phyloP scores from a whole-genome alignment of 1,140 invertebrate species.

The Dendrolimus kikuchii region DNA sequence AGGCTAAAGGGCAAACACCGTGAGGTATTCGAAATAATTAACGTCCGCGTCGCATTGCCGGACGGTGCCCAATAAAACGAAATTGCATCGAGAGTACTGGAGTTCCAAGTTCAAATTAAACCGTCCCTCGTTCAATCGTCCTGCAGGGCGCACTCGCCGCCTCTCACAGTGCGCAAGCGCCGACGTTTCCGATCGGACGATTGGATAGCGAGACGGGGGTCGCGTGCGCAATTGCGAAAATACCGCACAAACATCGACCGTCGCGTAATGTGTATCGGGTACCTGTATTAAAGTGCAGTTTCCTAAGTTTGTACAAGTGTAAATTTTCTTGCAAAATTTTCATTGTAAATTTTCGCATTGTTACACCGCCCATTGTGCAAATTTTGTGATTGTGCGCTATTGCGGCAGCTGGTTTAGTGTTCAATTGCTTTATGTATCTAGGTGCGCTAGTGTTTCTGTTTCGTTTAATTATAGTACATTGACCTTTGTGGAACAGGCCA shows the following conservation, averaged over 20 bases:
- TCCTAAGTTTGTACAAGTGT: background rate
- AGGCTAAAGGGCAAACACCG: slow-evolving; percentile 31
- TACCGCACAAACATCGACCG: slow-evolving; percentile 23
- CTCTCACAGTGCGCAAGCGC: slow-evolving; percentile 44
- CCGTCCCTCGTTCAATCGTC: slow-evolving; percentile 26
- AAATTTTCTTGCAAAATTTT: no score
- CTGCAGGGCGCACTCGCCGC: slow-evolving; percentile 30
- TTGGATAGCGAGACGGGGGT: slow-evolving; percentile 22
- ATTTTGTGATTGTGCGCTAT: slow-evolving; percentile 23
- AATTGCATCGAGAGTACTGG: slow-evolving; percentile 32
- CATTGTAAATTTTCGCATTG: background rate
- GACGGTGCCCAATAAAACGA: slow-evolving; percentile 33
- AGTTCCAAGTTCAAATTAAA: slow-evolving; percentile 45
- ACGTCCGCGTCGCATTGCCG: slow-evolving; percentile 20
- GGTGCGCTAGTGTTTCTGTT: slow-evolving; percentile 8
- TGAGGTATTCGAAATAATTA: slow-evolving; percentile 42
- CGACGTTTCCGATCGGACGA: slow-evolving; percentile 45
- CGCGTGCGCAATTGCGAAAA: slow-evolving; percentile 24
- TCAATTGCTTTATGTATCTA: slow-evolving; percentile 18
- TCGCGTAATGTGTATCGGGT: slow-evolving; percentile 13
- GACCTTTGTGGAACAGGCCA: slow-evolving; percentile 12
- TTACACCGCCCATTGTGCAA: slow-evolving; percentile 6
- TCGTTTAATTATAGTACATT: slow-evolving; percentile 23
- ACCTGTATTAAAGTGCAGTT: background rate
- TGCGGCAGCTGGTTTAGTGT: slow-evolving; percentile 18